phyloP scores from a whole-genome alignment of 2,113 vertebrate genomes.

The Acrocephalus arundinaceus region DNA sequence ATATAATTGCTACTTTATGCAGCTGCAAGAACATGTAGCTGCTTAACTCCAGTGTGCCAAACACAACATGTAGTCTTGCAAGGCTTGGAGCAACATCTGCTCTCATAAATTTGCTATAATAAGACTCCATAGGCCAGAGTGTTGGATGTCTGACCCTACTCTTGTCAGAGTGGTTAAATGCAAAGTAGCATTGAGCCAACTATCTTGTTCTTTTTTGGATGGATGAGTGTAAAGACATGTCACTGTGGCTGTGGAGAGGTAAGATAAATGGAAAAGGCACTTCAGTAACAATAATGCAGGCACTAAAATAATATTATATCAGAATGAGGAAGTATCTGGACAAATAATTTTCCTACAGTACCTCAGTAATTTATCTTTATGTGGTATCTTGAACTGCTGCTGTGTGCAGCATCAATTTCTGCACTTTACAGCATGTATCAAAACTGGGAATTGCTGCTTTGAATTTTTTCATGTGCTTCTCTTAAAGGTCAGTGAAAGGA shows the following conservation, averaged over 20 bases:
- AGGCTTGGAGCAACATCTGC: neutral
- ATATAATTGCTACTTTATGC: conserved; percentile 5
- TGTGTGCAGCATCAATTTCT: neutral
- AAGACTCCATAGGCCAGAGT: neutral
- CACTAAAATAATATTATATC: neutral
- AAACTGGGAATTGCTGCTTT: neutral
- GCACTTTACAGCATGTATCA: neutral
- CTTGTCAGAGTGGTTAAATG: neutral
- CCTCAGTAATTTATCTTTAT: neutral
- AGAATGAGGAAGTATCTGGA: neutral
- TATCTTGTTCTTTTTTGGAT: neutral
- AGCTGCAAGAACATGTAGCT: neutral
- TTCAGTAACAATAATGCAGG: neutral
- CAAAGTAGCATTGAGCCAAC: neutral
- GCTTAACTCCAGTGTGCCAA: neutral
- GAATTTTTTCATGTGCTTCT: neutral
- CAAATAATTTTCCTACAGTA: neutral
- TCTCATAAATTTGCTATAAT: neutral
- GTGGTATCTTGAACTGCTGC: neutral
- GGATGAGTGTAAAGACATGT: neutral
- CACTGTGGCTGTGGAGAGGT: neutral
- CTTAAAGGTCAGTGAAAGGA: neutral
- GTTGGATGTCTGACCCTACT: neutral
- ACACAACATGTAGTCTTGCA: neutral
- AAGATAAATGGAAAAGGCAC: neutral